Percentiles rank a stretch among this genome's conserved stretches.
Conservation (phyloP, 2,797 vertebrate genomes). For the Parambassis ranga region DNA sequence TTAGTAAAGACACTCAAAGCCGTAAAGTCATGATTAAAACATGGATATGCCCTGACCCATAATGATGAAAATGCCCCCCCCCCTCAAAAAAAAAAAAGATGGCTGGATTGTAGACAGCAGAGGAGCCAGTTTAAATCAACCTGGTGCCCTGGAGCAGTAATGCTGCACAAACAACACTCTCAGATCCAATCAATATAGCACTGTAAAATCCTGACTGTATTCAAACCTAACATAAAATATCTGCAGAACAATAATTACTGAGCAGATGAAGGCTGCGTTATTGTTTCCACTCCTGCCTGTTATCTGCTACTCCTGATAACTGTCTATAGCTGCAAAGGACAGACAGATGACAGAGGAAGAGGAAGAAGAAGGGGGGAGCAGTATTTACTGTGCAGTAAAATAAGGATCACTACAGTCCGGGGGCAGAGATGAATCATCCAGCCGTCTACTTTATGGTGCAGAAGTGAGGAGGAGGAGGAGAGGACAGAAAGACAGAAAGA, state of each 20-base stretch:
- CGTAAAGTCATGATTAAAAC: constrained; percentile 31
- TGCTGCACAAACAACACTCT: constrained; percentile 51
- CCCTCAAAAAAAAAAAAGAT: no score
- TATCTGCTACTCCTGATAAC: constrained; percentile 42
- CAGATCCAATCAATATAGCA: constrained; percentile 49
- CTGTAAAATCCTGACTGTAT: constrained; percentile 35
- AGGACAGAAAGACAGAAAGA: constrained; percentile 20
- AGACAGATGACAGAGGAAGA: constrained; percentile 32
- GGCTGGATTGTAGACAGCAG: constrained; percentile 11
- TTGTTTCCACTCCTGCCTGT: constrained; percentile 28
- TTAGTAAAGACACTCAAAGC: not conserved
- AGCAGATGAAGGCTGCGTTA: constrained; percentile 9
- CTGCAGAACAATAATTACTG: constrained; percentile 31
- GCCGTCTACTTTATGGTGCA: constrained; percentile 56
- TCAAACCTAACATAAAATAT: constrained; percentile 46
- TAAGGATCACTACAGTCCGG: constrained; percentile 58
- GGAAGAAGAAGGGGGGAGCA: constrained; percentile 23
- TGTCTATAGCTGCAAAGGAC: constrained; percentile 48
- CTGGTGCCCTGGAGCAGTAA: constrained; percentile 9
- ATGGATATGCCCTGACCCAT: constrained; percentile 16
- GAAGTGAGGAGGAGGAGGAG: constrained; percentile 46
- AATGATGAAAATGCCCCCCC: constrained; percentile 33
- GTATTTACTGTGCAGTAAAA: constrained; percentile 54
- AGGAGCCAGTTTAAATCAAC: constrained; percentile 46
- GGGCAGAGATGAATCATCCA: constrained; percentile 64